Evolutionary conservation across 2,113 vertebrate species (phyloP).

Genomic region (Riparia riparia): DNA sequence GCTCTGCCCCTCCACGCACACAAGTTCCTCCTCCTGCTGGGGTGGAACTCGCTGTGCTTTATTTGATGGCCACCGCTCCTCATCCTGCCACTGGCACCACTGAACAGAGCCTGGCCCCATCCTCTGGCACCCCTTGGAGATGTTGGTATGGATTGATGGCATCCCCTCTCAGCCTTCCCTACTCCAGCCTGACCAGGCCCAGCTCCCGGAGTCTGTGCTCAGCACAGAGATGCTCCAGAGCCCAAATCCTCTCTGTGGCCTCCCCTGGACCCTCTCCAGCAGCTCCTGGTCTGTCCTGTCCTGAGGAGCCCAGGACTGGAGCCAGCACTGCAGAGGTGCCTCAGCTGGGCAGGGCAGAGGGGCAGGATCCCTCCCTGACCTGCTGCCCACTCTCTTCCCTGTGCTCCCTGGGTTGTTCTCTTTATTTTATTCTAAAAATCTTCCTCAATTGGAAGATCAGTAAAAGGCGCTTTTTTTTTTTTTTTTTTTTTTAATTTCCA

Average conservation of each 20-base stretch:
- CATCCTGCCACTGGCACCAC: too few relatives aligned
- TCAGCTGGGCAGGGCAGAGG: neutral
- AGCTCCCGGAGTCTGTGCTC: neutral
- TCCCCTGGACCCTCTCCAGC: neutral
- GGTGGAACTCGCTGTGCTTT: too few relatives aligned
- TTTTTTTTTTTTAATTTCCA: neutral
- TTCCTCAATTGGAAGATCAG: neutral
- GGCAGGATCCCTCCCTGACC: neutral
- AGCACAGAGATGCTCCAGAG: too few relatives aligned
- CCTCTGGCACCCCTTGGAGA: neutral
- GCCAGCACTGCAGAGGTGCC: neutral
- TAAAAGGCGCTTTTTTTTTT: neutral
- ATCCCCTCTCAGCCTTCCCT: neutral
- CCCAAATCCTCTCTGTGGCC: too few relatives aligned
- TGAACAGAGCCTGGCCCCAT: neutral
- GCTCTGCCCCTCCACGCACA: too few relatives aligned
- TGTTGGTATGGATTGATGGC: neutral
- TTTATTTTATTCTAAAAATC: neutral
- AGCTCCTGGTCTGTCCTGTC: neutral
- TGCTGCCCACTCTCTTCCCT: neutral
- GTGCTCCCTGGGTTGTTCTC: accelerated
- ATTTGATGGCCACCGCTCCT: too few relatives aligned
- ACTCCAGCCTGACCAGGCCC: neutral
- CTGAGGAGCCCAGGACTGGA: neutral
- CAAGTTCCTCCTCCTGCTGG: too few relatives aligned